A percentile compares a stretch with the other conserved stretches of the same genome.
Evolutionary conservation across 2,113 vertebrate species (phyloP).

Genomic region (Notarius quadriscutis): DNA sequence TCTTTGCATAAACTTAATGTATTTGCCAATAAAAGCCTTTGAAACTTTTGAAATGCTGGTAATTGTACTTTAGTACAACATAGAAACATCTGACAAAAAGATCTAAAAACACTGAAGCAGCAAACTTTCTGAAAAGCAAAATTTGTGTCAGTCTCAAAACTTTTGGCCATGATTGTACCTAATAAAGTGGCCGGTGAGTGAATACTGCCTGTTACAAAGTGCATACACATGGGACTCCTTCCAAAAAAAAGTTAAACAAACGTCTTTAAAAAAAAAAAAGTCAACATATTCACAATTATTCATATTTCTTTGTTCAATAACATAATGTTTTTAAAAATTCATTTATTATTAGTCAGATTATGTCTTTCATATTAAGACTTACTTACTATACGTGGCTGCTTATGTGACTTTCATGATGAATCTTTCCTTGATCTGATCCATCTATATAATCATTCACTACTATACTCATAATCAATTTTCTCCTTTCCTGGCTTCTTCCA

Average conservation of each 20-base stretch:
- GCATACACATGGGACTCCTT: background rate
- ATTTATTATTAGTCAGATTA: conserved; percentile 1
- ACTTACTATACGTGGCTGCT: background rate
- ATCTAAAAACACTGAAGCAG: too few relatives aligned
- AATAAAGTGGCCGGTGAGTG: too few relatives aligned
- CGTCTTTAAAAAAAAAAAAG: background rate
- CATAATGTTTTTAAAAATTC: background rate
- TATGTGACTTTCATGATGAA: background rate
- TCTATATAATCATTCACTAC: background rate
- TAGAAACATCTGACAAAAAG: too few relatives aligned
- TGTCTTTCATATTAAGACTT: background rate
- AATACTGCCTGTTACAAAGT: background rate
- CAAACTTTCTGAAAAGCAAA: too few relatives aligned
- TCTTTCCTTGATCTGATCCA: background rate
- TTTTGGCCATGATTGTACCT: too few relatives aligned
- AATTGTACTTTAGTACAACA: too few relatives aligned
- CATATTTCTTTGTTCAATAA: background rate
- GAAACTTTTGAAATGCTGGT: too few relatives aligned
- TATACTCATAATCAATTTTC: background rate
- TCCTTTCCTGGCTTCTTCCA: background rate
- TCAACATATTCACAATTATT: background rate
- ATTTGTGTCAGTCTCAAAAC: too few relatives aligned
- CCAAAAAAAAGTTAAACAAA: background rate
- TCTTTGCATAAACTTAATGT: too few relatives aligned
- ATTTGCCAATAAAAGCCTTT: too few relatives aligned